Conservation (phyloP, 2,797 vertebrate genomes). For the Enteromius mattozi region DNA sequence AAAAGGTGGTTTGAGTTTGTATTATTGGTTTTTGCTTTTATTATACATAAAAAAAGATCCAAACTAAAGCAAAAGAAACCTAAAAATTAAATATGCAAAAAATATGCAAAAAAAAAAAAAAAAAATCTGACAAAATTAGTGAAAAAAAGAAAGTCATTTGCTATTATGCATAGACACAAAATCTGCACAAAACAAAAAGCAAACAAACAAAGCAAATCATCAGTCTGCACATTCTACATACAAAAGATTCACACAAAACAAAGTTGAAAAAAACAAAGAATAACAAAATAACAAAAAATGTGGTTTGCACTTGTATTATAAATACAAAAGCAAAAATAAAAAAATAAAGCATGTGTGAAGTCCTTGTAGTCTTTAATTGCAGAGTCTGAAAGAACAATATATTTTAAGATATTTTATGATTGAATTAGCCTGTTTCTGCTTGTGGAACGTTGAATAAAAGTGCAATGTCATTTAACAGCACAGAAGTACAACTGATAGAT, state of each 20-base stretch:
- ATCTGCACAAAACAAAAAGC: too few relatives aligned
- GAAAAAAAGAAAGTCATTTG: too few relatives aligned
- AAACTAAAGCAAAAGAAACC: not conserved
- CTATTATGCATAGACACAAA: too few relatives aligned
- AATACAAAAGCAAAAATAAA: not conserved
- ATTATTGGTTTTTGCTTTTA: not conserved
- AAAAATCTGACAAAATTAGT: not conserved
- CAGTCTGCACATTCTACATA: not conserved
- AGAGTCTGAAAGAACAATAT: not conserved
- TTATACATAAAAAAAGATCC: not conserved
- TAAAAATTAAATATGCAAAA: not conserved
- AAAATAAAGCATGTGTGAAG: not conserved
- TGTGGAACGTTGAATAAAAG: not conserved
- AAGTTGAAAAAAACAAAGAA: not conserved
- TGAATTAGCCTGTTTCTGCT: not conserved
- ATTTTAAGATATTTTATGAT: not conserved
- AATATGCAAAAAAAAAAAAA: not conserved
- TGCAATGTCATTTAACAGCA: conserved; percentile 38
- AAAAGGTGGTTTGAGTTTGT: not conserved
- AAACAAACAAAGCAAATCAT: too few relatives aligned
- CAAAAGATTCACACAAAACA: not conserved
- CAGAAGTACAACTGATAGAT: conserved; percentile 22
- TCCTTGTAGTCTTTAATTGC: too few relatives aligned
- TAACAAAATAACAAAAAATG: not conserved
- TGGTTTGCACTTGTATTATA: not conserved